Conservation (phyloP, 1,140 invertebrate species). For the Hyposmocoma kahamanoa region DNA sequence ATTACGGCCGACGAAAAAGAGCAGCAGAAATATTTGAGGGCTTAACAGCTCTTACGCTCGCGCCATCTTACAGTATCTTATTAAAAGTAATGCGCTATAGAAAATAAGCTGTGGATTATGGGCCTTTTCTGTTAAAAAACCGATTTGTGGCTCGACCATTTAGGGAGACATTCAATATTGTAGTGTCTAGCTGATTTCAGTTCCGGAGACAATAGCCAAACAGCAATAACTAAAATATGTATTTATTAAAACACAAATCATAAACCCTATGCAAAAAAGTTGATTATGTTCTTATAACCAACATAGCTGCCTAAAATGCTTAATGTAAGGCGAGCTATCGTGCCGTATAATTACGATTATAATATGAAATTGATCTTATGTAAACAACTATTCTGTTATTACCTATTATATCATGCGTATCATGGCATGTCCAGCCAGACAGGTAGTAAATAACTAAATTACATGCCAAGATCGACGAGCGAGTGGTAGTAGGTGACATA, state of each 20-base stretch:
- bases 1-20: constrained; percentile 13
- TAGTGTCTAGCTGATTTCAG: too few species aligned
- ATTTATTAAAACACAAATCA: too few species aligned
- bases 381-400: neutral
- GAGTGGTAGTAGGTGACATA: neutral
- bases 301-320: too few species aligned
- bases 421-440: neutral
- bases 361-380: too few species aligned
- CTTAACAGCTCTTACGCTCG: constrained; percentile 15
- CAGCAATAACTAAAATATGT: too few species aligned
- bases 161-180: too few species aligned
- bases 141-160: too few species aligned
- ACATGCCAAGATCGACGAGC: neutral
- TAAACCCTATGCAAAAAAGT: too few species aligned
- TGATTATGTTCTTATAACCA: too few species aligned
- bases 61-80: constrained; percentile 19
- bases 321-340: too few species aligned
- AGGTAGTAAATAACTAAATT: neutral
- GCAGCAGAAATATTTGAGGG: constrained; percentile 15
- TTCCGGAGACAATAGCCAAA: too few species aligned
- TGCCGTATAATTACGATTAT: too few species aligned
- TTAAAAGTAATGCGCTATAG: constrained; percentile 26
- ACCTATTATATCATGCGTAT: neutral
- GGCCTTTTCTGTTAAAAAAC: neutral
- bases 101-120: constrained; percentile 13